Conservation (phyloP, 2,113 vertebrate species). For the Hepsetus odoe region DNA sequence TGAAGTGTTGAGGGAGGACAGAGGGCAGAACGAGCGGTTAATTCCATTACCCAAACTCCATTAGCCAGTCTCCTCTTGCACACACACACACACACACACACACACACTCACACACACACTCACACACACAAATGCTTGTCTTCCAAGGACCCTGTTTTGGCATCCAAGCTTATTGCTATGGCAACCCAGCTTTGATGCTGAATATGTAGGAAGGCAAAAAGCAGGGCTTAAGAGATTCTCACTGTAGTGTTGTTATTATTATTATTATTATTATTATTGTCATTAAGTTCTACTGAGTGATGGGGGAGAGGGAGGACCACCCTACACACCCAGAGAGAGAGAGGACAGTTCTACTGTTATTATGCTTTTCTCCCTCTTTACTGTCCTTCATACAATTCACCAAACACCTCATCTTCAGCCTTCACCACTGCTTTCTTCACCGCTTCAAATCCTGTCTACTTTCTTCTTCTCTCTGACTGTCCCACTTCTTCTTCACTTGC, state of each 20-base stretch:
- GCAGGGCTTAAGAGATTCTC: constrained; percentile 70
- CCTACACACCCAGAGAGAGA: too few species aligned
- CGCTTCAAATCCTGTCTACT: too few species aligned
- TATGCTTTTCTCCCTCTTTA: too few species aligned
- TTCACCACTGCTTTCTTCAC: too few species aligned
- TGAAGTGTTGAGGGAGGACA: constrained; percentile 50
- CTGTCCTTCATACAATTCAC: too few species aligned
- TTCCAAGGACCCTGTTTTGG: constrained; percentile 77
- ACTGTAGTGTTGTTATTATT: neutral
- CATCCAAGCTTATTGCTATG: constrained; percentile 78
- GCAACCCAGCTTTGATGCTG: constrained; percentile 77
- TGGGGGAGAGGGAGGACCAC: too few species aligned
- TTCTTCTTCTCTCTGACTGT: too few species aligned
- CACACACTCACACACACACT: constrained; percentile 36
- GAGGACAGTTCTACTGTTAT: too few species aligned
- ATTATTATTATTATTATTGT: too few species aligned
- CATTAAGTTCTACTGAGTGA: too few species aligned
- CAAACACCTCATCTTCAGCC: too few species aligned
- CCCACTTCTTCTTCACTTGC: too few species aligned
- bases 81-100: constrained; percentile 22
- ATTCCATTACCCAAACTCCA: constrained; percentile 68
- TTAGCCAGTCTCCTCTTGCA: constrained; percentile 46
- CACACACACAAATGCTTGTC: constrained; percentile 63
- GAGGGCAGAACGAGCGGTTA: constrained; percentile 59
- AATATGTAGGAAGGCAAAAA: constrained; percentile 77